Percentiles rank a stretch among this genome's conserved stretches.
Conservation (phyloP, 2,113 vertebrate species). For the Toxotes jaculatrix region DNA sequence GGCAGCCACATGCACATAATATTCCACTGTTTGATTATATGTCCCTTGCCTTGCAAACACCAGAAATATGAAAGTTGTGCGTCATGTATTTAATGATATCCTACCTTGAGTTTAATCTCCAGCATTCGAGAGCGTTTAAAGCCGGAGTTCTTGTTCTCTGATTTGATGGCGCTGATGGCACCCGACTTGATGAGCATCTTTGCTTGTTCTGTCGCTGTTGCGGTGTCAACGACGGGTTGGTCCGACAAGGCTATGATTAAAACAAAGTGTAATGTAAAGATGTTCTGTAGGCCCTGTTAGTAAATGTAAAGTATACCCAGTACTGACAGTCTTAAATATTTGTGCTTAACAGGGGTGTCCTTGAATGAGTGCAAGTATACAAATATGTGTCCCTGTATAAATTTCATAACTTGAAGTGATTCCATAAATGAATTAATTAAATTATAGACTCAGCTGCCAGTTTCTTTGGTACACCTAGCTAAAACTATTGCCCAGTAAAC, state of each 20-base stretch:
- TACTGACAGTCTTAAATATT: not conserved
- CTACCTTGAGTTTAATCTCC: constrained; percentile 93
- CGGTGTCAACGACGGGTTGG: constrained; percentile 92
- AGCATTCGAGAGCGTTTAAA: constrained; percentile 93
- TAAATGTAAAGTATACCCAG: not conserved
- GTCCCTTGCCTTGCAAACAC: not conserved
- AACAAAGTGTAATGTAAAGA: not conserved
- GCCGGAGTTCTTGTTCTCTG: constrained; percentile 94
- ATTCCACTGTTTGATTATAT: not conserved
- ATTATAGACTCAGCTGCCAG: not conserved
- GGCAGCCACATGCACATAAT: too few species aligned
- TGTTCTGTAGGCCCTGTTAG: not conserved
- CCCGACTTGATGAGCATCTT: constrained; percentile 95
- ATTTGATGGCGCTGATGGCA: constrained; percentile 94
- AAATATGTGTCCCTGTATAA: not conserved
- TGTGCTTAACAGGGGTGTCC: not conserved
- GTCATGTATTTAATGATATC: not conserved
- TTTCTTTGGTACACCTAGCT: not conserved
- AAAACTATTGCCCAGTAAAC: not conserved
- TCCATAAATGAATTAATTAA: too few species aligned
- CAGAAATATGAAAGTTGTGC: not conserved
- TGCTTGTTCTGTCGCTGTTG: constrained; percentile 93
- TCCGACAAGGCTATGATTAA: constrained; percentile 87
- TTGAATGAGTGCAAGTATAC: not conserved
- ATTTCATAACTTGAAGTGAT: not conserved